A percentile compares a stretch with the other conserved stretches of the same genome.
These are phyloP conservation scores for Allobates femoralis DNA, from an alignment of 2,797 vertebrate genomes.

Conservation along the genomic window DNA sequence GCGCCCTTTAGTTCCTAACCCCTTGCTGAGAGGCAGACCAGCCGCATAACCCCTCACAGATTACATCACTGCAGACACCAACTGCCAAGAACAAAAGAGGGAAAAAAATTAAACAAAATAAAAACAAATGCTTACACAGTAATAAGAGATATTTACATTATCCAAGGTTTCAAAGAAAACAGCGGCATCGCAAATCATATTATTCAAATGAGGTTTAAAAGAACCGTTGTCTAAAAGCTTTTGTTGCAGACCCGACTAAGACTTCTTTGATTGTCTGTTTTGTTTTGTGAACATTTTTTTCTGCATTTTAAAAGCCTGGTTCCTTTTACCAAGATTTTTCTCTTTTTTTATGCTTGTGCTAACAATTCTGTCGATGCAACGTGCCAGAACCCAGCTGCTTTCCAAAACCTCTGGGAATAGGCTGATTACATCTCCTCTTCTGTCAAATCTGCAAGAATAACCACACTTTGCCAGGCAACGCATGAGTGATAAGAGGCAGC, in stretches of 20 bases:
- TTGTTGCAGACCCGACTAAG: slow-evolving; percentile 42
- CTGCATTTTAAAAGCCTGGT: slow-evolving; percentile 70
- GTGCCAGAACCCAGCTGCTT: slow-evolving; percentile 80
- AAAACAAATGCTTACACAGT: slow-evolving; percentile 58
- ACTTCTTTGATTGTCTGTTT: slow-evolving; percentile 50
- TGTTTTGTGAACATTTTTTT: slow-evolving; percentile 64
- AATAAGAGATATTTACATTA: slow-evolving; percentile 59
- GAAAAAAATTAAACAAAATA: slow-evolving; percentile 54
- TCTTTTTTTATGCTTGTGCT: slow-evolving; percentile 71
- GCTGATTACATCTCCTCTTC: slow-evolving; percentile 78
- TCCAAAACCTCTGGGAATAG: slow-evolving; percentile 79
- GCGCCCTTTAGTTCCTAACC: slow-evolving; percentile 20
- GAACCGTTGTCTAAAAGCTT: slow-evolving; percentile 42
- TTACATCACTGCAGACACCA: slow-evolving; percentile 75
- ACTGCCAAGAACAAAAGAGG: slow-evolving; percentile 67
- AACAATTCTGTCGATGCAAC: slow-evolving; percentile 75
- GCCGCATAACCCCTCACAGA: slow-evolving; percentile 68
- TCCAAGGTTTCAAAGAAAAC: slow-evolving; percentile 59
- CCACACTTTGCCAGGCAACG: slow-evolving; percentile 71
- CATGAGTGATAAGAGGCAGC: slow-evolving; percentile 75
- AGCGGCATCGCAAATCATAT: slow-evolving; percentile 35
- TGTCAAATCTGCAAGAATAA: slow-evolving; percentile 76
- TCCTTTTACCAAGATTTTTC: slow-evolving; percentile 69
- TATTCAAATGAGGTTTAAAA: slow-evolving; percentile 54
- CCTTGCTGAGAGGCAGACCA: slow-evolving; percentile 55